Evolutionary conservation across 2,888 invertebrate genomes (phyloP).

Genomic region (Drosophila meridiana): DNA sequence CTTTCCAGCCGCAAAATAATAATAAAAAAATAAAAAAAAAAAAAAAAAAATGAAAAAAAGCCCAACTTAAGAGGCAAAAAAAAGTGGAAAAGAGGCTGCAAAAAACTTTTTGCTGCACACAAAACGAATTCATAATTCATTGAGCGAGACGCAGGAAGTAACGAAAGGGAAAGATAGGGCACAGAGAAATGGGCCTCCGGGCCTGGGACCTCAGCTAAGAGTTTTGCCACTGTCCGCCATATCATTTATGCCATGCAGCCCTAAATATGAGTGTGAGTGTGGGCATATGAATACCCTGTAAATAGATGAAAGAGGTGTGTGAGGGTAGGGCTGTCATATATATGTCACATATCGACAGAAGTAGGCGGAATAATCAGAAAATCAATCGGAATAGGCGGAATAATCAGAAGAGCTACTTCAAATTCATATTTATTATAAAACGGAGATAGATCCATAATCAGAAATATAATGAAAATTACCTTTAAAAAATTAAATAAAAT

Average conservation of each 20-base stretch:
- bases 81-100: constrained; percentile 5
- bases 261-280: not conserved
- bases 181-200: constrained; percentile 19
- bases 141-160: constrained; percentile 46
- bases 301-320: not conserved
- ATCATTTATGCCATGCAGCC: constrained; percentile 64
- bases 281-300: constrained; percentile 21
- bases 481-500: too few species aligned
- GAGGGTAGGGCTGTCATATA: not conserved
- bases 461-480: not conserved
- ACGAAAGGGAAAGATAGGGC: not conserved
- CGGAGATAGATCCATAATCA: not conserved
- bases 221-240: constrained; percentile 30
- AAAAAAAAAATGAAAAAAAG: constrained; percentile 39
- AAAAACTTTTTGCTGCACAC: constrained; percentile 52
- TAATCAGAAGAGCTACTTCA: too few species aligned
- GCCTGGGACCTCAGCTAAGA: constrained; percentile 32
- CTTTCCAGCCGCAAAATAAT: constrained; percentile 69
- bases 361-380: too few species aligned
- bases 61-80: constrained; percentile 29
- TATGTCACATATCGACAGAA: not conserved
- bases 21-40: constrained; percentile 31
- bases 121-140: constrained; percentile 76
- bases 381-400: too few species aligned
- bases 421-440: not conserved